Evolutionary conservation across 2,797 vertebrate genomes (phyloP), one percentile per base, ranked within the genome.

Genomic region (Pangasius macronema): DNA sequence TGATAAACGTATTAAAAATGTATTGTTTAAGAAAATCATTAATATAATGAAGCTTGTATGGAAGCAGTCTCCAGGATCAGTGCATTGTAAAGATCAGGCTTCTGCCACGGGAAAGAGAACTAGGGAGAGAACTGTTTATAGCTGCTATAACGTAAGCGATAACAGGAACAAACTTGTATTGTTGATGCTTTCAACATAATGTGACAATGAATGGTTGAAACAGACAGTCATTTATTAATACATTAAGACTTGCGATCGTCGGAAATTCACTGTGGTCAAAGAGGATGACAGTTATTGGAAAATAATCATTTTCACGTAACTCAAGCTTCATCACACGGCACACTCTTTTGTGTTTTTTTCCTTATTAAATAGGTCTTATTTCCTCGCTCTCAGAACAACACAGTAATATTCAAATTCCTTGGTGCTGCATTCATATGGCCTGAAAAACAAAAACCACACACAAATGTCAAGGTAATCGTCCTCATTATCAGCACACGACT

Each of bases 381-480:
- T 82, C 39, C 67, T 82, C 22, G 5, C 67, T 81, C 18, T 33
- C 59, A 20, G 55, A 36, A 39, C 51, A 51, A 36, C 68, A 42
- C 11, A 9, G 27, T 27, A 73, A 77, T 36, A 27, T 24, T 0
- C 27, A 80, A 57, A 68, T 55, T 67, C 61, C 51, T 59, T 24
- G 10, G 49, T 6, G 13, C 20, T 10, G 46, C 24, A 3, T 83
- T 33, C 5, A 83, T 42, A n/a, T 57, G 36, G 72, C 33, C 9
- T 33, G 33, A 65, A 68, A 87, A 84, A 84, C 51, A 79, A 55
- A 55, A 39, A 33, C 13, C 30, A 8, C 67, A 82, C 80, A 68
- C 6, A 79, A 77, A 84, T 30, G 72, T 68, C 72, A 84, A 84
- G 82, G 82, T 77, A 79, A 68, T 79, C 76, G 36, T 84, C 49